phyloP scores from a whole-genome alignment of 1,140 invertebrate species.

The Chironomus tepperi region DNA sequence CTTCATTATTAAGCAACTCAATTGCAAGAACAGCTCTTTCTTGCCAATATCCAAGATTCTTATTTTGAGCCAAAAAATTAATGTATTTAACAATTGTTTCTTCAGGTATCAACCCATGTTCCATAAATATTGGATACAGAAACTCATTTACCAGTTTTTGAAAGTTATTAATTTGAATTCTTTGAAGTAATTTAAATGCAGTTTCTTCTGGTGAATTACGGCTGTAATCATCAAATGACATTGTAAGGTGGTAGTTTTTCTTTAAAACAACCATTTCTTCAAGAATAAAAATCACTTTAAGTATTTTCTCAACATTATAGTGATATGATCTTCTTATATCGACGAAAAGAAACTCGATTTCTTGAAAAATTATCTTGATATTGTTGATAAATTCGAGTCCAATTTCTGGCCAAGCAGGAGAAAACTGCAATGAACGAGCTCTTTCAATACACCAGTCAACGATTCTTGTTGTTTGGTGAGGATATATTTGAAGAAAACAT shows the following conservation, averaged over 20 bases:
- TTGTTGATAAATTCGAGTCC: slow-evolving; percentile 37
- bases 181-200: slow-evolving; percentile 34
- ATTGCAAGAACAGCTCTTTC: slow-evolving; percentile 35
- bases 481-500: slow-evolving; percentile 34
- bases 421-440: slow-evolving; percentile 35
- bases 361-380: slow-evolving; percentile 35
- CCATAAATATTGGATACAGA: slow-evolving; percentile 37
- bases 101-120: slow-evolving; percentile 33
- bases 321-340: slow-evolving; percentile 36
- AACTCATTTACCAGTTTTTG: slow-evolving; percentile 35
- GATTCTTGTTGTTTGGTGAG: slow-evolving; percentile 34
- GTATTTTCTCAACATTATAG: slow-evolving; percentile 34
- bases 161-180: slow-evolving; percentile 36
- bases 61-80: slow-evolving; percentile 32
- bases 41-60: slow-evolving; percentile 34
- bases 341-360: slow-evolving; percentile 35
- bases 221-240: slow-evolving; percentile 37
- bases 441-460: slow-evolving; percentile 38
- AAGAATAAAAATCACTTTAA: slow-evolving; percentile 33
- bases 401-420: slow-evolving; percentile 37
- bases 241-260: slow-evolving; percentile 34
- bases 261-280: slow-evolving; percentile 37
- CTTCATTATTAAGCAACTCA: slow-evolving; percentile 36
- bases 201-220: slow-evolving; percentile 35
- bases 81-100: slow-evolving; percentile 36